phyloP scores from a whole-genome alignment of 2,888 invertebrate species.

The Megamerina dolium region DNA sequence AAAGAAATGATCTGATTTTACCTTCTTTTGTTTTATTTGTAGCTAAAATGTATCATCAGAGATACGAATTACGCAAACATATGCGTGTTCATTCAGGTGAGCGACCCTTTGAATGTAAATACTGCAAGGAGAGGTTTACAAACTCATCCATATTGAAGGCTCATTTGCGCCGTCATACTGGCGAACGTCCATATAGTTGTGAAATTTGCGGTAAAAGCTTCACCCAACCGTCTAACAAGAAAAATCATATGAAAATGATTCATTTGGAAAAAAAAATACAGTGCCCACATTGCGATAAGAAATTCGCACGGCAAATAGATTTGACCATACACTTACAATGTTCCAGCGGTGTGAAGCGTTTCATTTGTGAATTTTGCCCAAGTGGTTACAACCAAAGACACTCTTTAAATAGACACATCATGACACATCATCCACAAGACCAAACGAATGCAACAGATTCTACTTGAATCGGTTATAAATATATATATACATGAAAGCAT shows the following conservation, averaged over 20 bases:
- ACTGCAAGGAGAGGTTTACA: not conserved
- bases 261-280: conserved; percentile 5
- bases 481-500: too few species aligned
- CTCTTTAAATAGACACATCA: too few species aligned
- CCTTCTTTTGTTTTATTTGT: not conserved
- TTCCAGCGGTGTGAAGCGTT: conserved; percentile 21
- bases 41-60: conserved; percentile 5
- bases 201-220: conserved; percentile 19
- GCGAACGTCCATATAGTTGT: conserved; percentile 17
- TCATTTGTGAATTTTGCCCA: conserved; percentile 17
- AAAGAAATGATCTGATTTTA: too few species aligned
- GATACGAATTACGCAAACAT: conserved; percentile 4
- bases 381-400: too few species aligned
- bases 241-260: conserved; percentile 18
- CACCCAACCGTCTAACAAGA: conserved; percentile 19
- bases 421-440: too few species aligned
- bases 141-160: conserved; percentile 6
- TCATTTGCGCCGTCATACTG: conserved; percentile 17
- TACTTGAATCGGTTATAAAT: too few species aligned
- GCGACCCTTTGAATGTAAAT: not conserved
- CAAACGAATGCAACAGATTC: too few species aligned
- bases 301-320: conserved; percentile 20
- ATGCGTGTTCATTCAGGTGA: not conserved
- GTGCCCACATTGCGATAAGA: conserved; percentile 21
- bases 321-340: conserved; percentile 22